phyloP scores from a whole-genome alignment of 2,888 invertebrate genomes.

The Venustoraphidia nigricollis region DNA sequence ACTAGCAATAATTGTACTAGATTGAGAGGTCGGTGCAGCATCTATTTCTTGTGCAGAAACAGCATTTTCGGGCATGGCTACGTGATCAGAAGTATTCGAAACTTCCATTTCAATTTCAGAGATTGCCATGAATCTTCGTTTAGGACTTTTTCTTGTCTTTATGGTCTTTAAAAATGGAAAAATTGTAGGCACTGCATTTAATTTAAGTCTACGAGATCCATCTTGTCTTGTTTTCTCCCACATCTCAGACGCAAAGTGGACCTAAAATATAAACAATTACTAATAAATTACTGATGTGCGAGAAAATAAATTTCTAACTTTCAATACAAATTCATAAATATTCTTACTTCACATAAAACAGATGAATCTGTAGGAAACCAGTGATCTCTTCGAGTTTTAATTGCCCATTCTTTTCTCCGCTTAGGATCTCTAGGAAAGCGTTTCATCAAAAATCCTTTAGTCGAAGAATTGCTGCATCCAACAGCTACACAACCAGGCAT shows the following conservation, averaged over 20 bases:
- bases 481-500: conserved; percentile 27
- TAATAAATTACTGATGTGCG: too few relatives aligned
- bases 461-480: conserved; percentile 25
- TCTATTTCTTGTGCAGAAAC: too few relatives aligned
- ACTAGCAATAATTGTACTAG: too few relatives aligned
- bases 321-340: neutral
- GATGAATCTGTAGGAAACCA: conserved; percentile 26
- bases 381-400: conserved; percentile 22
- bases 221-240: neutral
- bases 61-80: too few relatives aligned
- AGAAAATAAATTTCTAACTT: too few relatives aligned
- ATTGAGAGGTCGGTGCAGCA: too few relatives aligned
- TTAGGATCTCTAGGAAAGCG: conserved; percentile 24
- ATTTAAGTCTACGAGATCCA: conserved; percentile 5
- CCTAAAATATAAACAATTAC: too few relatives aligned
- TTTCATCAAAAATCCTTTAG: conserved; percentile 27
- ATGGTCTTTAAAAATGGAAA: conserved; percentile 1
- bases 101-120: too few relatives aligned
- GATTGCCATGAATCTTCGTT: too few relatives aligned
- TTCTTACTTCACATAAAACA: conserved; percentile 21
- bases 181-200: conserved; percentile 5
- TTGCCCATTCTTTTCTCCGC: conserved; percentile 23
- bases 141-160: neutral
- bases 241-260: too few relatives aligned
- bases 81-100: too few relatives aligned